Percentiles rank a stretch among this genome's conserved stretches.
phyloP scores from a whole-genome alignment of 53 echinoderm and acorn worm genomes.

The Temnopleurus reevesii region DNA sequence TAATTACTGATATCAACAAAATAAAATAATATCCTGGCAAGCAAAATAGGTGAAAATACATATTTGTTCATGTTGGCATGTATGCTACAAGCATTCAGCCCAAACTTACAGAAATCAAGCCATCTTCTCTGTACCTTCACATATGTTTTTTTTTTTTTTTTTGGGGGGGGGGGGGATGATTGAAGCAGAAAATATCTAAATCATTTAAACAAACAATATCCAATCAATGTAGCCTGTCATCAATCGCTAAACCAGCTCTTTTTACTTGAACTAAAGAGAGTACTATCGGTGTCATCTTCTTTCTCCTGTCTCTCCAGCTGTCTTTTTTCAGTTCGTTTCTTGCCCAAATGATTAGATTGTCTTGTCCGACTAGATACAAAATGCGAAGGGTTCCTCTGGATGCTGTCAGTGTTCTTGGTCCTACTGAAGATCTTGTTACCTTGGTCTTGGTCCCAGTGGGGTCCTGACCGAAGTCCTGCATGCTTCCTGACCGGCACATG shows the following conservation, averaged over 20 bases:
- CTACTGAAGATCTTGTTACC: not conserved
- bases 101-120: too few relatives aligned
- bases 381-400: constrained; percentile 50
- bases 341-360: constrained; percentile 17
- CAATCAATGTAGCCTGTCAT: not conserved
- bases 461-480: constrained; percentile 66
- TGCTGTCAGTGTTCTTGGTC: not conserved
- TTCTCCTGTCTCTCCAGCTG: not conserved
- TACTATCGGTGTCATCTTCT: constrained; percentile 49
- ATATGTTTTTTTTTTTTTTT: too few relatives aligned
- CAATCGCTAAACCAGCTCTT: constrained; percentile 15
- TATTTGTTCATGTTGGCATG: too few relatives aligned
- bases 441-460: constrained; percentile 34
- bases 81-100: too few relatives aligned
- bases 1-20: too few relatives aligned
- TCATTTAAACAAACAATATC: not conserved
- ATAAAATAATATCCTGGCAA: too few relatives aligned
- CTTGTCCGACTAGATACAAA: constrained; percentile 63
- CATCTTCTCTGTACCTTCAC: too few relatives aligned
- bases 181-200: not conserved
- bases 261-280: constrained; percentile 25
- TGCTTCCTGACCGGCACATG: constrained; percentile 91
- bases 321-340: not conserved
- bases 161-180: too few relatives aligned
- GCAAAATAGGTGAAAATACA: too few relatives aligned